Percentiles rank a stretch among this genome's conserved stretches.
Evolutionary conservation across 2,113 vertebrate genomes (phyloP).

Genomic region (Apeltes quadracus): DNA sequence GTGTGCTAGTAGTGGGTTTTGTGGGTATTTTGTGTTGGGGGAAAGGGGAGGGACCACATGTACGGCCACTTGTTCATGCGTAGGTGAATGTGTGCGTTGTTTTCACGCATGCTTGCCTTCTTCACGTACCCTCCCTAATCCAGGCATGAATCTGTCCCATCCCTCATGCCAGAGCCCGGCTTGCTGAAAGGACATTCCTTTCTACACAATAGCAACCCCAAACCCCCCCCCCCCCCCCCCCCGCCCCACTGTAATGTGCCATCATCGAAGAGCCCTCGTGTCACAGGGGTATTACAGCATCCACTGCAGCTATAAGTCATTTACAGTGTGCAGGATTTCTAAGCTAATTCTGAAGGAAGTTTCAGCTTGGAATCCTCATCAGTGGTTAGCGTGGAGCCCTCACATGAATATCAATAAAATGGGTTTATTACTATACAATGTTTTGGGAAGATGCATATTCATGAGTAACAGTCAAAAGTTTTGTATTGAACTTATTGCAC

Average conservation of each 20-base stretch:
- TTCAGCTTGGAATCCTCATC: too few species aligned
- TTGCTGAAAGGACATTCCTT: constrained; percentile 8
- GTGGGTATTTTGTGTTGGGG: neutral
- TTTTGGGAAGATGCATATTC: too few species aligned
- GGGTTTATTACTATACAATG: too few species aligned
- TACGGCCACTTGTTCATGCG: neutral
- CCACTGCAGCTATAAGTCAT: neutral
- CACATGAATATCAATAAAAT: too few species aligned
- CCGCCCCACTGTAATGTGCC: neutral
- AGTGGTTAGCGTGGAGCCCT: too few species aligned
- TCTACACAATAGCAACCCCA: neutral
- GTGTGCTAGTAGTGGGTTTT: constrained; percentile 17
- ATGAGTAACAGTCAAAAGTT: too few species aligned
- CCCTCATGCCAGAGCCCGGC: neutral
- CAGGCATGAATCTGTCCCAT: constrained; percentile 12
- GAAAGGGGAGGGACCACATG: too few species aligned
- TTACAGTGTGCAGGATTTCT: neutral
- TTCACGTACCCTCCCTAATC: constrained; percentile 25
- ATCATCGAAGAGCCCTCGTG: neutral
- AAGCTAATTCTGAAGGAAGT: too few species aligned
- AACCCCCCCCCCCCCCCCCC: too few species aligned
- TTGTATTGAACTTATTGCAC: too few species aligned
- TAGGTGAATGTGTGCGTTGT: constrained; percentile 2
- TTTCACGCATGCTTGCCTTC: constrained; percentile 11
- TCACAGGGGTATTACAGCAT: neutral